These are phyloP conservation scores for Hydrotaea diabolus DNA, from an alignment of 2,888 invertebrate species.

Conservation along the genomic window DNA sequence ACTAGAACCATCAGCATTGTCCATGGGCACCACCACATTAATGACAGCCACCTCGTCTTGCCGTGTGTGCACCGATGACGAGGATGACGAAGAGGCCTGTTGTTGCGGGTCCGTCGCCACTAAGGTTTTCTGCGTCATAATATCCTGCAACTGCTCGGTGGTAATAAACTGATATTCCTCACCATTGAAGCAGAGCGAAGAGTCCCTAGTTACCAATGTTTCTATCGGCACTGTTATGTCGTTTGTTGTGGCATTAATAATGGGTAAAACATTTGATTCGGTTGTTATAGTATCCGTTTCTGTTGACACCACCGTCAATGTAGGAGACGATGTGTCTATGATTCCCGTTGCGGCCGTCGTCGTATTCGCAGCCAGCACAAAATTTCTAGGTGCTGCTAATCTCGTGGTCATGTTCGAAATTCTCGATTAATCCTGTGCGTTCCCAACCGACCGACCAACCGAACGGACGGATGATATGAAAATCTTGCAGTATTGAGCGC, in stretches of 20 bases:
- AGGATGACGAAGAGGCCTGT: conserved; percentile 57
- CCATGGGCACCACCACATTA: conserved; percentile 65
- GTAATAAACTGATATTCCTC: conserved; percentile 65
- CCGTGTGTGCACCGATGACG: conserved; percentile 40
- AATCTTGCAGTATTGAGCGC: no score
- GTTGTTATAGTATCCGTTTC: conserved; percentile 64
- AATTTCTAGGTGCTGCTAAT: conserved; percentile 64
- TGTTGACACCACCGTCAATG: conserved; percentile 66
- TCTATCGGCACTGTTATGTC: conserved; percentile 51
- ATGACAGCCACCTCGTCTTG: conserved; percentile 62
- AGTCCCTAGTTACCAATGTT: conserved; percentile 64
- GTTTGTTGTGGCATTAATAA: conserved; percentile 63
- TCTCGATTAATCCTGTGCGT: conserved; percentile 6
- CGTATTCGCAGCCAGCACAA: conserved; percentile 45
- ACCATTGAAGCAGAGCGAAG: conserved; percentile 51
- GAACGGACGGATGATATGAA: neutral
- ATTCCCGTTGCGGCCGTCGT: conserved; percentile 46
- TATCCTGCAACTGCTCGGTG: conserved; percentile 62
- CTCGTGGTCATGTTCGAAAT: conserved; percentile 53
- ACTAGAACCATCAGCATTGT: conserved; percentile 52
- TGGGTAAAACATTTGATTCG: conserved; percentile 66
- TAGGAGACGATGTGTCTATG: conserved; percentile 59
- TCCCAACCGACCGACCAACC: neutral
- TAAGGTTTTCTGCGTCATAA: conserved; percentile 59
- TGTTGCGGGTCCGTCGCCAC: conserved; percentile 60